Base-by-base conservation (phyloP, 1,140 invertebrate genomes). In the Heliconius nattereri region DNA sequence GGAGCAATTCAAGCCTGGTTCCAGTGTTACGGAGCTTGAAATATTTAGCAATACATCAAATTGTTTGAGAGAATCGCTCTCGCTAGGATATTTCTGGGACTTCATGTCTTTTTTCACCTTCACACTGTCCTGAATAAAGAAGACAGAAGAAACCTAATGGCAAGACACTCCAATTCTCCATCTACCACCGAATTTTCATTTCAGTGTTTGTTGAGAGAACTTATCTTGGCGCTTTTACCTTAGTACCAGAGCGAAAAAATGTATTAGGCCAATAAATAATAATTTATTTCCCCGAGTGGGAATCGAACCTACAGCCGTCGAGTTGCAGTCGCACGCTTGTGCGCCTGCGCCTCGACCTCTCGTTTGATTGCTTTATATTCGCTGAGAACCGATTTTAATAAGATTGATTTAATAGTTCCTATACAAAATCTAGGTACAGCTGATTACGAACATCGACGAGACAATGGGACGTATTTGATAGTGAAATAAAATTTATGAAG, bases 401-500 rank as follows among this genome's bases (percentile, higher is more conserved):
- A 49, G 37, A 57, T 35, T 75, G 35, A 26, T 37, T 72, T 73
- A 73, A 45, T 45, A 45, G 29, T 37, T 57, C 23, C 20, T 60
- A 52, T 73, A 78, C 40, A 79, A 81, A 73, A 72, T 70, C 49
- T 66, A 78, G 66, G 73, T 20, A 54, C 57, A 71, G 80, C 81
- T 84, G 78, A 84, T 82, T 81, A 60, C 60, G 77, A 57, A 45
- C 76, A 23, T 40, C 37, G 57, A 29, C 29, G 26, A 78, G 52
- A 72, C 77, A 73, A 66, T 78, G 26, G 71, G n/a, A 78, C 7
- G 45, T 49, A 66, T 78, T 26, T 26, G 57, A 76, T 66, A 20
- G 84, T 71, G 78, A 81, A 78, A 81, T 82, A 84, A 87, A 89
- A 84, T 89, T 87, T 87, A 90, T 91, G 85, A 87, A 85, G 86